These are phyloP conservation scores for Todiramphus saurophagus DNA, from an alignment of 2,113 vertebrate genomes.

Conservation along the genomic window DNA sequence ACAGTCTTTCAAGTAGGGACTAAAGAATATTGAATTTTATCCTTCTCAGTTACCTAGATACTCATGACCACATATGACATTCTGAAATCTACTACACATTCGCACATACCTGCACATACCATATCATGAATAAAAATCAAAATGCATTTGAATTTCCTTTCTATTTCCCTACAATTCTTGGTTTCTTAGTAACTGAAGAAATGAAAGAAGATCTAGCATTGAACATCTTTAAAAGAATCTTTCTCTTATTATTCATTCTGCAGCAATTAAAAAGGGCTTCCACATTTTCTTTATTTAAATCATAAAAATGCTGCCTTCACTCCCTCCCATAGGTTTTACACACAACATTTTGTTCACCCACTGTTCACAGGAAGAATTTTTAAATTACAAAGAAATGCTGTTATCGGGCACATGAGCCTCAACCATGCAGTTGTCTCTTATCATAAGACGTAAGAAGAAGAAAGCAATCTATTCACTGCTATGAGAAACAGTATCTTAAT, in stretches of 20 bases:
- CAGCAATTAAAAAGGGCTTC: neutral
- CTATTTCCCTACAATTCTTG: neutral
- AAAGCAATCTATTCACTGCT: neutral
- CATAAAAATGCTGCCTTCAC: neutral
- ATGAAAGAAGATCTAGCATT: neutral
- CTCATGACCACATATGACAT: neutral
- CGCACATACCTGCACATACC: neutral
- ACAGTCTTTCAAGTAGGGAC: neutral
- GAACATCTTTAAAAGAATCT: neutral
- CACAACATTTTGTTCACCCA: neutral
- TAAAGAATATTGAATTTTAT: neutral
- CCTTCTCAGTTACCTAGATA: neutral
- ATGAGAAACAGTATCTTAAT: constrained; percentile 11
- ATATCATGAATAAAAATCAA: neutral
- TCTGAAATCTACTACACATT: neutral
- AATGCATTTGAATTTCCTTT: neutral
- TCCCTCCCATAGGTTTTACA: neutral
- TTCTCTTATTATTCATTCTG: neutral
- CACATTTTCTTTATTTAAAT: neutral
- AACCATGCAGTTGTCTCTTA: neutral
- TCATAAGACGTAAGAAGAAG: neutral
- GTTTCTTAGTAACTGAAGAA: neutral
- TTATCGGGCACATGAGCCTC: neutral
- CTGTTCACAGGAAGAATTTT: neutral
- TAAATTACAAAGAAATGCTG: neutral